Evolutionary conservation across 2,888 invertebrate genomes (phyloP), one percentile per base, ranked within the genome.

Genomic region (Phlogophora meticulosa): DNA sequence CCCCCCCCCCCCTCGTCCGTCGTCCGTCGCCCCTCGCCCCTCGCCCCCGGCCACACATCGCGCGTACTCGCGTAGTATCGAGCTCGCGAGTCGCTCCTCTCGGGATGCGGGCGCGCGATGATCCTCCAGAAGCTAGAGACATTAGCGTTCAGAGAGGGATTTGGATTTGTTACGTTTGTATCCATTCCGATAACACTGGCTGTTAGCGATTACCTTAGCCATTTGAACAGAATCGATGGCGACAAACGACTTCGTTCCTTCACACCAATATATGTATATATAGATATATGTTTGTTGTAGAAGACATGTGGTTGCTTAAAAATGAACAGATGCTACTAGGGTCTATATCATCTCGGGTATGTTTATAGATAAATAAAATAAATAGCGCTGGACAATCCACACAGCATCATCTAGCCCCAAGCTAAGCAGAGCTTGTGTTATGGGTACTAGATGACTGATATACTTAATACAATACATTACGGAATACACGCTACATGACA

Each of bases 121-220:
- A 32, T 42, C 34, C 46, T 36, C n/a, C 24, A 13, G 13, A 9
- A 36, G 24, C 38, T 36, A n/a, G 28, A 55, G 10, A 38, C 48
- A 38, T 60, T 69, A 42, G 15, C 36, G n/a, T 43, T 69, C 15
- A 42, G 42, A 42, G 38, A 42, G 2, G 40, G 42, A 17, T 63
- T 24, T 11, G 20, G 10, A 17, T 43, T 52, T 11, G 51, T 48
- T 53, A 17, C 48, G 13, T 32, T 42, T 48, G 28, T 48, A 42
- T 69, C 15, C 28, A n/a, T n/a, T 28, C 20, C 48, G 59, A 52
- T 48, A 56, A 38, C 17, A 36, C 11, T 13, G 24, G 40, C 42
- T 36, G 20, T 59, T 38, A 20, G 32, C 24, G 38, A 57, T 17
- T 5, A 34, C 17, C 15, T 22, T n/a, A n/a, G n/a, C n/a, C 51